Conservation (phyloP, 2,888 invertebrate genomes). For the Thalpophila matura region DNA sequence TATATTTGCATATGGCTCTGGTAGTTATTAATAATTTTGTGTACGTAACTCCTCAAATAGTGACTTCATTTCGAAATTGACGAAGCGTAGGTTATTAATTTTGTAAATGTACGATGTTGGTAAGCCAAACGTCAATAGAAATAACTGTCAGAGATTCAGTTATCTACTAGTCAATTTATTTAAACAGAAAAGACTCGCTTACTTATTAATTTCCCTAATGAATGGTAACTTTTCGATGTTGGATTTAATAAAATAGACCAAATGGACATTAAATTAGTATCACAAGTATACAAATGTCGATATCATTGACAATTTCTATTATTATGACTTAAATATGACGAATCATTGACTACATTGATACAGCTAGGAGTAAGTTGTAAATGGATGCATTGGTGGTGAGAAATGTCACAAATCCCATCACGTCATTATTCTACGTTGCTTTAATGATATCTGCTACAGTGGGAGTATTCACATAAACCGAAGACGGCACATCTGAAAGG, state of each 20-base stretch:
- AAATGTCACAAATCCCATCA: too few species aligned
- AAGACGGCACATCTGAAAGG: background rate
- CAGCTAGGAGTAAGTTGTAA: too few species aligned
- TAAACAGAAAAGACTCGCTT: constrained; percentile 1
- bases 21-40: constrained; percentile 16
- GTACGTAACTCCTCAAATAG: constrained; percentile 24
- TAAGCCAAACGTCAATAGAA: constrained; percentile 20
- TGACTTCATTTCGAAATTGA: constrained; percentile 24
- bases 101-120: constrained; percentile 15
- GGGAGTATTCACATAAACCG: constrained; percentile 10
- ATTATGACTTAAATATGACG: too few species aligned
- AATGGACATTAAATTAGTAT: too few species aligned
- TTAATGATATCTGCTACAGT: background rate
- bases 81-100: constrained; percentile 19
- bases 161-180: constrained; percentile 8
- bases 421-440: too few species aligned
- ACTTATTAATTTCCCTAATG: background rate
- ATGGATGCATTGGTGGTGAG: too few species aligned
- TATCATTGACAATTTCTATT: too few species aligned
- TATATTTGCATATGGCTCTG: constrained; percentile 30
- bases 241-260: too few species aligned
- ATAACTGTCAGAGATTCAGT: constrained; percentile 11
- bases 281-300: too few species aligned
- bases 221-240: too few species aligned
- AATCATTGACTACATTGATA: too few species aligned